Evolutionary conservation across 2,797 vertebrate genomes (phyloP), one percentile per base, ranked within the genome.

Genomic region (Anguilla anguilla): DNA sequence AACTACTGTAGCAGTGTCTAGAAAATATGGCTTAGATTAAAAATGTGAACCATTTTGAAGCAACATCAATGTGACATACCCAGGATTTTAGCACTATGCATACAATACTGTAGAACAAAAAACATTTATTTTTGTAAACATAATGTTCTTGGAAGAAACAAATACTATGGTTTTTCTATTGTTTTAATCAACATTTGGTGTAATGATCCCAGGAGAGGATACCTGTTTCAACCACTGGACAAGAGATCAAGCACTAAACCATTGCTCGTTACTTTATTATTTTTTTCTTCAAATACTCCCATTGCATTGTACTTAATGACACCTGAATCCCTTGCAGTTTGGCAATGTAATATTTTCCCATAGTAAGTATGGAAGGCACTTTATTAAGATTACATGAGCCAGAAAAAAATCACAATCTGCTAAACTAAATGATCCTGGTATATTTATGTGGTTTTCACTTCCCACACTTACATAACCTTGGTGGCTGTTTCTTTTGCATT

Each of bases 401-500:
- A 89, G 89, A 91, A 94, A 95, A 93, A 90, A 94, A 93, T 96
- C 93, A 92, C 92, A 91, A 88, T 90, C 90, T 94, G 93, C 94
- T 93, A 92, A 89, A 91, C 92, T 92, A 93, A 94, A 88, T 85
- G 87, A 86, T 91, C 89, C 87, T 94, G 88, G 89, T 94, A 92
- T 92, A 93, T 94, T 94, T 93, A 74, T 90, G 85, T 31, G 87
- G 94, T 93, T 94, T 93, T 94, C 92, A 92, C 91, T 89, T 90
- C 89, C 87, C 89, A 91, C 90, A 94, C 93, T 85, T 90, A 89
- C 90, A 93, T 93, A 92, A 92, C 89, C 92, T 87, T 89, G 88
- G 90, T 90, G 88, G 91, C 93, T 94, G 92, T 94, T 92, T 93
- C 46, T 88, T 94, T 94, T 92, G 92, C 92, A 95, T 95, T 95